Conservation (phyloP, 1,140 invertebrate species). For the silkworm (Bombyx mori) region DNA sequence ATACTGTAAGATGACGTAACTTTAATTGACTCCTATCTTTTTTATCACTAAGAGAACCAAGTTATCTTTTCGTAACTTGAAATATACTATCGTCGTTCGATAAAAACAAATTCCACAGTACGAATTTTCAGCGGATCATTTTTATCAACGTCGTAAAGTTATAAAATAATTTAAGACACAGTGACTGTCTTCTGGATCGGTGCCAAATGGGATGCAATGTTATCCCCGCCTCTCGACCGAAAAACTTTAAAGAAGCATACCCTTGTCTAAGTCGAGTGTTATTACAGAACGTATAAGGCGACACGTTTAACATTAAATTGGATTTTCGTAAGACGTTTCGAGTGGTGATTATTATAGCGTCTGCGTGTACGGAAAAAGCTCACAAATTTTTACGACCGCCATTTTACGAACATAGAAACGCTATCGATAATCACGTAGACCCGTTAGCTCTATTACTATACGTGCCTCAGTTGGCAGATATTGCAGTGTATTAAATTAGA, state of each 20-base stretch:
- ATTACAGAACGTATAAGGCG: slow-evolving; percentile 27
- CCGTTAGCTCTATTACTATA: slow-evolving; percentile 11
- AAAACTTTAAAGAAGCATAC: slow-evolving; percentile 28
- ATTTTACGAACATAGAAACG: slow-evolving; percentile 9
- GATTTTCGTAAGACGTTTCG: slow-evolving; percentile 12
- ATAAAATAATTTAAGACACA: slow-evolving; percentile 41
- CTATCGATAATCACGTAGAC: slow-evolving; percentile 13
- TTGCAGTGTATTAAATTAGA: slow-evolving; percentile 25
- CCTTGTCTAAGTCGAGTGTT: slow-evolving; percentile 22
- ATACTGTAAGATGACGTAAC: too few relatives aligned
- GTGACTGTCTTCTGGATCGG: slow-evolving; percentile 26
- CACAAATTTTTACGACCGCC: slow-evolving; percentile 29
- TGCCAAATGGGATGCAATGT: slow-evolving; percentile 27
- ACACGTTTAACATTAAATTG: slow-evolving; percentile 8
- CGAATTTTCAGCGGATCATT: too few relatives aligned
- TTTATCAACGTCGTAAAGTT: slow-evolving; percentile 21
- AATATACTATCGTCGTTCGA: too few relatives aligned
- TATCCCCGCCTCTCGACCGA: slow-evolving; percentile 19
- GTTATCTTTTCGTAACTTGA: too few relatives aligned
- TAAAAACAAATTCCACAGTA: too few relatives aligned
- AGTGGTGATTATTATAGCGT: slow-evolving; percentile 19
- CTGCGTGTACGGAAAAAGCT: slow-evolving; percentile 11
- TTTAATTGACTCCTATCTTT: too few relatives aligned
- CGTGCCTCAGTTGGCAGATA: slow-evolving; percentile 19
- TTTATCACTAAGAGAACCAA: too few relatives aligned